These are phyloP conservation scores for Metacarcinus magister DNA, from an alignment of 2,888 invertebrate species.

Conservation along the genomic window DNA sequence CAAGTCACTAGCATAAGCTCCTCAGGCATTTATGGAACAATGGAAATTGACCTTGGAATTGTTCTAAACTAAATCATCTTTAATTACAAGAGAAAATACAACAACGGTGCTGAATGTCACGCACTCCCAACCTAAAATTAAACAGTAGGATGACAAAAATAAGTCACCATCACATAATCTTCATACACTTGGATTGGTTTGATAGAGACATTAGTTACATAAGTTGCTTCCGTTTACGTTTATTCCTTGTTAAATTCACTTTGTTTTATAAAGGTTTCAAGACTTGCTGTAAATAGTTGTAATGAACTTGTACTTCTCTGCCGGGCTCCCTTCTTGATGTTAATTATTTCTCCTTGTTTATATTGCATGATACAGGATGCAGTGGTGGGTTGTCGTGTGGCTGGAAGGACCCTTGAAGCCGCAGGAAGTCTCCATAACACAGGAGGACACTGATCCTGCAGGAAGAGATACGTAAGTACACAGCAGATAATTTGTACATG, in stretches of 20 bases:
- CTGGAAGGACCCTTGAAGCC: neutral
- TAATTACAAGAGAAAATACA: neutral
- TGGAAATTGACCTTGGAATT: neutral
- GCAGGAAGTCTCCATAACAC: neutral
- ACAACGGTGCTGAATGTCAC: neutral
- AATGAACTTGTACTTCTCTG: neutral
- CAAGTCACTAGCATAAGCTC: neutral
- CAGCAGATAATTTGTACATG: neutral
- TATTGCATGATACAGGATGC: neutral
- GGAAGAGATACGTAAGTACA: slow-evolving; percentile 32
- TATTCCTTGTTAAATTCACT: neutral
- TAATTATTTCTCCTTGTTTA: neutral
- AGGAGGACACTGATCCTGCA: neutral
- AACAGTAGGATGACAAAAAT: neutral
- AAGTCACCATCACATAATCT: neutral
- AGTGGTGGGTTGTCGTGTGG: neutral
- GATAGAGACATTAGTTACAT: neutral
- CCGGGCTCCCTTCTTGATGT: neutral
- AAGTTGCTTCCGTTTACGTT: too few relatives aligned
- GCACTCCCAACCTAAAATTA: neutral
- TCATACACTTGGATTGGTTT: neutral
- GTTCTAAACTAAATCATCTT: neutral
- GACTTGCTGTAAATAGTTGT: neutral
- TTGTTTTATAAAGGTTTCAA: neutral
- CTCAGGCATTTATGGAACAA: neutral